Conservation (phyloP, 2,113 vertebrate species). For the Pelusios castaneus region DNA sequence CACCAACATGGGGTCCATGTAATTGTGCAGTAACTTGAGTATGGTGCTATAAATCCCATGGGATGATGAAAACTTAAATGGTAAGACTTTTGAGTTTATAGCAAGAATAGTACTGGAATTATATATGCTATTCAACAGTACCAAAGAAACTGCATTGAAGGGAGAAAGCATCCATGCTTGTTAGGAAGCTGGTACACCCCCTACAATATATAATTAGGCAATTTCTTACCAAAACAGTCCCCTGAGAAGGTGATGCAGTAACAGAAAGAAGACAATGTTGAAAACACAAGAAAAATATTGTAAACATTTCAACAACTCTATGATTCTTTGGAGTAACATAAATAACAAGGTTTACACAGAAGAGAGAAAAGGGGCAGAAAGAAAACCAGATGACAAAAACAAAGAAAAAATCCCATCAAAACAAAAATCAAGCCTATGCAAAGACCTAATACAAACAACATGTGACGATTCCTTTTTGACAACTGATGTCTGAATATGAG, state of each 20-base stretch:
- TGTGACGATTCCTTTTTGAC: background rate
- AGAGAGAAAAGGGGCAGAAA: background rate
- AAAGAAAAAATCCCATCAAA: background rate
- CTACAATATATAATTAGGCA: conserved; percentile 26
- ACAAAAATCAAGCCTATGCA: background rate
- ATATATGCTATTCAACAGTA: conserved; percentile 33
- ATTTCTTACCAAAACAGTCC: conserved; percentile 91
- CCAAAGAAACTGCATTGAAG: conserved; percentile 5
- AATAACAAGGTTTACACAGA: background rate
- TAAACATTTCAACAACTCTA: background rate
- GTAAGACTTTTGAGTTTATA: background rate
- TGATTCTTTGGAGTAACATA: conserved; percentile 5
- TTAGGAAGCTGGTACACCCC: conserved; percentile 36
- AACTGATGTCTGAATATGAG: background rate
- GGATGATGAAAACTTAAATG: background rate
- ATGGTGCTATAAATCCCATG: background rate
- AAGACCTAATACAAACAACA: background rate
- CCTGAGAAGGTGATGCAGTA: conserved; percentile 81
- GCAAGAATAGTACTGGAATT: conserved; percentile 12
- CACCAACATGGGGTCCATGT: background rate
- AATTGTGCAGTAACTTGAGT: background rate
- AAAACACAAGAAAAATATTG: conserved; percentile 54
- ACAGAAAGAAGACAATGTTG: conserved; percentile 77
- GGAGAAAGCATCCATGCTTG: conserved; percentile 51
- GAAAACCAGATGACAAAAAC: background rate